Percentiles rank a stretch among this genome's conserved stretches.
These are phyloP conservation scores for Steinernema scapterisci DNA, from an alignment of 2,888 invertebrate species.

Conservation along the genomic window DNA sequence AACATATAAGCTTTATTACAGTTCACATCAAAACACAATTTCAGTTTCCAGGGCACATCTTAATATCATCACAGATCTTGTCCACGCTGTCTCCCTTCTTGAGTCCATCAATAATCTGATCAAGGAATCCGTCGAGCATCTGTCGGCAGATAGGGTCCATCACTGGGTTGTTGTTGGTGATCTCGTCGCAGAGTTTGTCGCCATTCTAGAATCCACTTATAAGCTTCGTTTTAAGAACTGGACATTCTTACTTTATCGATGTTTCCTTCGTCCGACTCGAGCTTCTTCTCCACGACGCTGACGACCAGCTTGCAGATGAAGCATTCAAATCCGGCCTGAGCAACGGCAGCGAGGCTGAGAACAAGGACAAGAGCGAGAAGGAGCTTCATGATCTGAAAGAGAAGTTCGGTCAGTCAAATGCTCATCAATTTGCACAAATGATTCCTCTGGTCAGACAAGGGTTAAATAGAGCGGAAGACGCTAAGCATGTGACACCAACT, in stretches of 20 bases:
- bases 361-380: background rate
- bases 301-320: background rate
- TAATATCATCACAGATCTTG: background rate
- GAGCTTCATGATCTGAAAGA: background rate
- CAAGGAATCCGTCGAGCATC: background rate
- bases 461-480: too few species aligned
- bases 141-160: background rate
- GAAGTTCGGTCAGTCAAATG: too few species aligned
- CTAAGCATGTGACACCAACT: too few species aligned
- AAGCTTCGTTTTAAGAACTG: background rate
- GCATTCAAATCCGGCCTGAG: background rate
- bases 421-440: too few species aligned
- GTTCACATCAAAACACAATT: too few species aligned
- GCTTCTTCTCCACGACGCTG: background rate
- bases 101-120: background rate
- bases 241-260: background rate
- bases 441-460: too few species aligned
- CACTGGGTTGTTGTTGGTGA: background rate
- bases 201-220: background rate
- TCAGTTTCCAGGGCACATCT: constrained; percentile 1
- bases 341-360: background rate
- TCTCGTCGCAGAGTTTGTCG: background rate
- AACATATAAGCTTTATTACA: too few species aligned
- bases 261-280: background rate
- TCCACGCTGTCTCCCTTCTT: background rate